A percentile compares a stretch with the other conserved stretches of the same genome.
These are phyloP conservation scores for Diachasma alloeum DNA, from an alignment of 1,140 invertebrate species.

Conservation along the genomic window DNA sequence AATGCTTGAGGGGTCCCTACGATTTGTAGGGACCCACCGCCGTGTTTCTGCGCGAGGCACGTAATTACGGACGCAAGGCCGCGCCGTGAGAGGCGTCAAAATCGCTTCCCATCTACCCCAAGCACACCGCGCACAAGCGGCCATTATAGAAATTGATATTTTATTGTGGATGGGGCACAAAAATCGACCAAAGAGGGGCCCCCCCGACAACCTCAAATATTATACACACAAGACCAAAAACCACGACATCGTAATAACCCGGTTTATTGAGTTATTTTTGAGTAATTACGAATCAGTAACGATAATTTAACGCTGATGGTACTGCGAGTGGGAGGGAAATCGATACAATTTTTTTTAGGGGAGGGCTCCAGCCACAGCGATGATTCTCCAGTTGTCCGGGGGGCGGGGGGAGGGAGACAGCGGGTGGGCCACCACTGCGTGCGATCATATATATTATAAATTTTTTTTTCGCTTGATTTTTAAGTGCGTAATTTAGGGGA, in stretches of 20 bases:
- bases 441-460: neutral
- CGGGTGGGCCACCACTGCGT: neutral
- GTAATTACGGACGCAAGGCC: slow-evolving; percentile 61
- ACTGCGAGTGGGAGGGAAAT: slow-evolving; percentile 12
- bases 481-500: neutral
- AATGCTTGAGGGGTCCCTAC: neutral
- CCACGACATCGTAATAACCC: slow-evolving; percentile 36
- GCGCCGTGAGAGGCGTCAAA: slow-evolving; percentile 54
- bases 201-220: neutral
- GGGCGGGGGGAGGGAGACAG: neutral
- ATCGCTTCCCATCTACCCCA: slow-evolving; percentile 43
- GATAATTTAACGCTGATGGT: slow-evolving; percentile 49
- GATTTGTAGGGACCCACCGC: slow-evolving; percentile 56
- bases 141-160: slow-evolving; percentile 65
- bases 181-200: neutral
- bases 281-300: slow-evolving; percentile 60
- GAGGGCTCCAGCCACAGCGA: neutral
- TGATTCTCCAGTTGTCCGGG: neutral
- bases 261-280: slow-evolving; percentile 61
- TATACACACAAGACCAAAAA: neutral
- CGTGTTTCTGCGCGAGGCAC: slow-evolving; percentile 61
- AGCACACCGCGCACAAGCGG: slow-evolving; percentile 37
- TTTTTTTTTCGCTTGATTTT: neutral
- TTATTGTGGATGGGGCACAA: slow-evolving; percentile 51
- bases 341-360: neutral